Evolutionary conservation across 2,797 vertebrate species (phyloP), one percentile per base, ranked within the genome.

Genomic region (Trachurus trachurus): DNA sequence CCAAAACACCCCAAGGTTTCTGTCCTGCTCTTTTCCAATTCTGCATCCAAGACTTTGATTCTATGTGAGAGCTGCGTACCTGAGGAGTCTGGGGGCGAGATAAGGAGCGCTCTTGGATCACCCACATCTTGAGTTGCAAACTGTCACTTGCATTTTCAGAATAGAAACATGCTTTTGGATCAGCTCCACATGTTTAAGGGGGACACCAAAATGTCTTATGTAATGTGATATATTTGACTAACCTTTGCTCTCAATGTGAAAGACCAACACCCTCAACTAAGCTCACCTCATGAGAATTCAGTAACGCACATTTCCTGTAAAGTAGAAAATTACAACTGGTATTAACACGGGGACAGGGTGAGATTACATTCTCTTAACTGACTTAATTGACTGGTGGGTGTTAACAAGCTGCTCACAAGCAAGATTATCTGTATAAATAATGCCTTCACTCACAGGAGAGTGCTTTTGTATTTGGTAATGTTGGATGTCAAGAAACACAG

Each of bases 291-390:
- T 58, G 31, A 60, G 66, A 45, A 17, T 69, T 34, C 21, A 40
- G 17, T 53, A 62, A 71, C 64, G 11, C 49, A 69, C 8, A 75
- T 76, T 82, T 78, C 53, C 65, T 66, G 47, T 76, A 40, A 21
- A 54, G n/a, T 56, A 39, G 40, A 66, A 66, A 70, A 81, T 80
- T 66, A 60, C 26, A 79, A 82, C 40, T 67, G n/a, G 47, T 49
- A 65, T 77, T 62, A 82, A 72, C 21, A 59, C 11, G 53, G 9
- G 10, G 10, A 42, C 1, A 11, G 53, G 52, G 21, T 42, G 47
- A 64, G 59, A 78, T 60, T 39, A 68, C 39, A 44, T 58, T 57
- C 4, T 6, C 19, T 4, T 47, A 47, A 21, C 31, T 53, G 26
- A 29, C 17, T 34, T 34, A 34, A 37, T 4, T 77, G 52, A 63